A percentile compares a stretch with the other conserved stretches of the same genome.
Evolutionary conservation across 2,888 invertebrate genomes (phyloP).

Genomic region (Abrostola triplasia): DNA sequence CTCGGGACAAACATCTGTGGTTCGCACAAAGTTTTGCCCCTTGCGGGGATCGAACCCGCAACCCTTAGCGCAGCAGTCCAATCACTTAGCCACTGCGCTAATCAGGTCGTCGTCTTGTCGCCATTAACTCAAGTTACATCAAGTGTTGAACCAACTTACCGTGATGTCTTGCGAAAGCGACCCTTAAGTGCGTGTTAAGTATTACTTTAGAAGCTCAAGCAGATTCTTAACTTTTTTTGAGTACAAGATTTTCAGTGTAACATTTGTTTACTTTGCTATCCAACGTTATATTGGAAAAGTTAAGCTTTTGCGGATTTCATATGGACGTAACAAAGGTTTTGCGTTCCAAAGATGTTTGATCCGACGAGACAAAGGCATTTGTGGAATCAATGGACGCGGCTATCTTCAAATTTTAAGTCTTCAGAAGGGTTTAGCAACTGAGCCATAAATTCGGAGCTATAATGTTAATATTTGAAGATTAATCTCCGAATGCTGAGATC

Average conservation of each 20-base stretch:
- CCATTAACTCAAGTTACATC: constrained; percentile 55
- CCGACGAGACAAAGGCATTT: constrained; percentile 28
- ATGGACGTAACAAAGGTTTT: constrained; percentile 30
- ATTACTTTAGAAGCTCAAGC: constrained; percentile 61
- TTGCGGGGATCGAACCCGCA: no score
- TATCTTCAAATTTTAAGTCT: constrained; percentile 33
- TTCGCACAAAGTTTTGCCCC: no score
- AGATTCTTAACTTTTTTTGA: constrained; percentile 59
- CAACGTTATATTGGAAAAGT: constrained; percentile 54
- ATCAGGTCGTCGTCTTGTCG: no score
- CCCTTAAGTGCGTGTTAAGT: constrained; percentile 65
- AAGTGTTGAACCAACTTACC: constrained; percentile 49
- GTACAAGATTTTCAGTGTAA: constrained; percentile 51
- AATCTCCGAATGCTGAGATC: neutral
- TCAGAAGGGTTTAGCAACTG: constrained; percentile 14
- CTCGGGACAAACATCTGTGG: no score
- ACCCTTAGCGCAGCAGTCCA: no score
- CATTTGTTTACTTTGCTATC: constrained; percentile 55
- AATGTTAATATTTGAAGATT: neutral
- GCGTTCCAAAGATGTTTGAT: constrained; percentile 13
- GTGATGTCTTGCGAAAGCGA: constrained; percentile 47
- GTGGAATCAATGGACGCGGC: constrained; percentile 17
- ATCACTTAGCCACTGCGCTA: no score
- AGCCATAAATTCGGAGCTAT: neutral
- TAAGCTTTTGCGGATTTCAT: constrained; percentile 41